Conservation (phyloP, 2,797 vertebrate species). For the Cichlasoma orientale region DNA sequence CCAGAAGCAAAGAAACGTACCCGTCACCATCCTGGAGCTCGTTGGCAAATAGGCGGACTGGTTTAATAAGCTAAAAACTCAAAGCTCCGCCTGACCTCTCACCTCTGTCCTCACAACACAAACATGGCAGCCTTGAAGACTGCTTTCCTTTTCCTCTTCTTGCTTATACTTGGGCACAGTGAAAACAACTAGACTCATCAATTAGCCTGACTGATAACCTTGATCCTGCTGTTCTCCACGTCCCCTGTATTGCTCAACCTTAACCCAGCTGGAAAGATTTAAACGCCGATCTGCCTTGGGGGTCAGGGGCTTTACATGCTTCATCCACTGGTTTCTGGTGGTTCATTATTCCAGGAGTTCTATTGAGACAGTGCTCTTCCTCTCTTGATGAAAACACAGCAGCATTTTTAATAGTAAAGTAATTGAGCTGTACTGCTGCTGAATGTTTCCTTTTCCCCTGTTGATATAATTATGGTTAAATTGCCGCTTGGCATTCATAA, state of each 20-base stretch:
- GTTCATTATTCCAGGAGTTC: conserved; percentile 49
- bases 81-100: conserved; percentile 54
- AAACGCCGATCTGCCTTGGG: conserved; percentile 24
- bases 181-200: conserved; percentile 75
- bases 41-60: conserved; percentile 11
- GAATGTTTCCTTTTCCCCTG: conserved; percentile 58
- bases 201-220: conserved; percentile 73
- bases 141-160: conserved; percentile 73
- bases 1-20: conserved; percentile 25
- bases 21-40: background rate
- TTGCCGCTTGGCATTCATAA: conserved; percentile 57
- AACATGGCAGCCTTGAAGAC: conserved; percentile 76
- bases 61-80: conserved; percentile 38
- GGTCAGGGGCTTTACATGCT: conserved; percentile 25
- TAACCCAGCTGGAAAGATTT: conserved; percentile 63
- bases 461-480: conserved; percentile 72
- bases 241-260: conserved; percentile 75
- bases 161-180: conserved; percentile 64
- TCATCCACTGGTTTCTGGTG: conserved; percentile 20
- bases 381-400: conserved; percentile 22
- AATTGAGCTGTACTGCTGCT: conserved; percentile 44
- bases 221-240: conserved; percentile 65
- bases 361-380: conserved; percentile 19
- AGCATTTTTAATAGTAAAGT: conserved; percentile 50
- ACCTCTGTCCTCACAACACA: conserved; percentile 66